A percentile compares a stretch with the other conserved stretches of the same genome.
phyloP scores from a whole-genome alignment of 2,797 vertebrate species.

The Harpagifer antarcticus region DNA sequence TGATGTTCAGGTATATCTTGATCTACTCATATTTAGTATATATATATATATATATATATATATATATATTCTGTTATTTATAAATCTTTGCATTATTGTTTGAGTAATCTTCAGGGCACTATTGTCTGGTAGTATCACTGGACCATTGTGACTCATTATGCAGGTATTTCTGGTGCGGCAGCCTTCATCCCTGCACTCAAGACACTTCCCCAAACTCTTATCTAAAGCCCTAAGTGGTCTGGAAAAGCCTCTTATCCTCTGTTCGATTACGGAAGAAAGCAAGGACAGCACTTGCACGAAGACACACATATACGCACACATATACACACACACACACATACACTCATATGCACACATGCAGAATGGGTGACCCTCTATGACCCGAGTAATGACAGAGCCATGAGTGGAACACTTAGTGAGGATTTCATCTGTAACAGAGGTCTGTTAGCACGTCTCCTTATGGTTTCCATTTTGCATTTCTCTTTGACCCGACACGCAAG shows the following conservation, averaged over 20 bases:
- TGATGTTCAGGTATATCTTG: too few species aligned
- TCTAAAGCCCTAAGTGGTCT: constrained; percentile 55
- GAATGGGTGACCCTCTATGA: constrained; percentile 57
- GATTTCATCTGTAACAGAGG: constrained; percentile 50
- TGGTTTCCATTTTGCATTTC: constrained; percentile 20
- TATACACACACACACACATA: constrained; percentile 29
- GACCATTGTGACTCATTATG: constrained; percentile 13
- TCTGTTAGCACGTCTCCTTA: constrained; percentile 34
- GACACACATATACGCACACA: constrained; percentile 14
- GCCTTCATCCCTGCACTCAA: constrained; percentile 30
- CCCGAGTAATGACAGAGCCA: constrained; percentile 72
- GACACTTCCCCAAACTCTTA: constrained; percentile 40
- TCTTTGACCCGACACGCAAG: constrained; percentile 9
- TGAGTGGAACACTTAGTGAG: constrained; percentile 55
- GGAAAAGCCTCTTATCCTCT: constrained; percentile 60
- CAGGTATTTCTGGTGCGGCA: constrained; percentile 16
- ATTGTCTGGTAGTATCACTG: constrained; percentile 1
- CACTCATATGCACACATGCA: constrained; percentile 23
- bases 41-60: too few species aligned
- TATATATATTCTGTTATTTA: too few species aligned
- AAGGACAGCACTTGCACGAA: background rate
- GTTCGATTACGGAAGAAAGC: constrained; percentile 50
- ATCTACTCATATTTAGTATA: too few species aligned
- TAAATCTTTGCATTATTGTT: too few species aligned
- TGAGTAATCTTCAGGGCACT: background rate